Conservation (phyloP, 1,140 invertebrate species). For the Bombus fervidus region DNA sequence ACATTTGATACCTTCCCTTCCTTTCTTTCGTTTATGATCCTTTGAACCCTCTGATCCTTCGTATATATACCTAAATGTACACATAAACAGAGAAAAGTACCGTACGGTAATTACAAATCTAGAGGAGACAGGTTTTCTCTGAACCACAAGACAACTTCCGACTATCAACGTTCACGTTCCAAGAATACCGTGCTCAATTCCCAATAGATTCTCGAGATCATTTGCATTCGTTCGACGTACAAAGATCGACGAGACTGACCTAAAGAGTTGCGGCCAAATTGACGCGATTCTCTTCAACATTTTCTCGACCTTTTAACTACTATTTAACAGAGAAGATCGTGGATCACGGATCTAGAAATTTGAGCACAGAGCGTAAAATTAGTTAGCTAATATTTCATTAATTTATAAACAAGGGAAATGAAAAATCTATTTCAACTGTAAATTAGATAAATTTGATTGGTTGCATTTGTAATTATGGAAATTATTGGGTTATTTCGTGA, state of each 20-base stretch:
- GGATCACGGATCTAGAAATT: too few species aligned
- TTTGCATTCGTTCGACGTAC: not conserved
- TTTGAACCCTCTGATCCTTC: not conserved
- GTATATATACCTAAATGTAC: too few species aligned
- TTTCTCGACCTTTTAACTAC: constrained; percentile 64
- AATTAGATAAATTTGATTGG: too few species aligned
- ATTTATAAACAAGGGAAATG: too few species aligned
- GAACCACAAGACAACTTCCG: not conserved
- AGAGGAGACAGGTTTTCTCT: not conserved
- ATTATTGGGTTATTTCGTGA: too few species aligned
- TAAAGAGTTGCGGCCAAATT: not conserved
- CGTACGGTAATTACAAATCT: not conserved
- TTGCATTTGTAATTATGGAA: too few species aligned
- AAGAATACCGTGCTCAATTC: not conserved
- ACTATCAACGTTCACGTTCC: not conserved
- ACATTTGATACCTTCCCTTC: not conserved
- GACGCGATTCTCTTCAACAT: constrained; percentile 34
- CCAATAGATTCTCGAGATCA: not conserved
- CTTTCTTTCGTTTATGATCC: not conserved
- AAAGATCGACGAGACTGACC: not conserved
- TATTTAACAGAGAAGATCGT: too few species aligned
- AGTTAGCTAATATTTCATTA: too few species aligned
- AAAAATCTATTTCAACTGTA: too few species aligned
- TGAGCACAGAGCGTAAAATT: too few species aligned
- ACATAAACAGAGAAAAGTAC: not conserved